Evolutionary conservation across 2,888 invertebrate species (phyloP), one percentile per base, ranked within the genome.

Genomic region (Yponomeuta evonymella): DNA sequence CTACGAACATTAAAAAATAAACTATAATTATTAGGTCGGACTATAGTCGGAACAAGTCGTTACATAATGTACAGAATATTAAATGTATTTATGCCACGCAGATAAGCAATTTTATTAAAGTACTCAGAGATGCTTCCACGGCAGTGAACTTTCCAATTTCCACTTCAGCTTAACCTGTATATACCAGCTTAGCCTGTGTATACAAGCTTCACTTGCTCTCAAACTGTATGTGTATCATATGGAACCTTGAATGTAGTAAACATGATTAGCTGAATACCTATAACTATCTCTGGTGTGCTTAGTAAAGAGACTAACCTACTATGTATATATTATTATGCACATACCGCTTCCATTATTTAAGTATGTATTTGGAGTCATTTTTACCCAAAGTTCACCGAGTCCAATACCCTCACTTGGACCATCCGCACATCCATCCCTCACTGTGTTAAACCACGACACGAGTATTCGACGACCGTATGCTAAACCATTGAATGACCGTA

Each of bases 401-500:
- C 64, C 65, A 70, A 58, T 36, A 76, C 82, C 79, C 80, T 76
- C 76, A 78, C 80, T 80, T 83, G 77, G 79, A 75, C 79, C 85
- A 82, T 79, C 76, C 73, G 83, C 86, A 88, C 84, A 74, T 78
- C 78, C 83, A 85, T 82, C 48, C 65, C 81, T 83, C 79, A 82
- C 83, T 79, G 83, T 82, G 78, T 85, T 78, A 15, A 1, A 58
- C 51, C 51, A 82, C 81, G 81, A 82, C 81, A 81, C 81, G 79
- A 78, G 84, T 82, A 77, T 80, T 79, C 75, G 74, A 75, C 80
- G 78, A 67, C 80, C 80, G 76, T 81, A 75, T 85, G 80, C 77
- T 86, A 85, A 84, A 85, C 12, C 51, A 58, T 84, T 89, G 85
- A 89, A 89, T 89, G 84, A 90, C 83, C 85, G 78, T 89, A 67